Conservation (phyloP, 2,113 vertebrate genomes). For the Conger conger region DNA sequence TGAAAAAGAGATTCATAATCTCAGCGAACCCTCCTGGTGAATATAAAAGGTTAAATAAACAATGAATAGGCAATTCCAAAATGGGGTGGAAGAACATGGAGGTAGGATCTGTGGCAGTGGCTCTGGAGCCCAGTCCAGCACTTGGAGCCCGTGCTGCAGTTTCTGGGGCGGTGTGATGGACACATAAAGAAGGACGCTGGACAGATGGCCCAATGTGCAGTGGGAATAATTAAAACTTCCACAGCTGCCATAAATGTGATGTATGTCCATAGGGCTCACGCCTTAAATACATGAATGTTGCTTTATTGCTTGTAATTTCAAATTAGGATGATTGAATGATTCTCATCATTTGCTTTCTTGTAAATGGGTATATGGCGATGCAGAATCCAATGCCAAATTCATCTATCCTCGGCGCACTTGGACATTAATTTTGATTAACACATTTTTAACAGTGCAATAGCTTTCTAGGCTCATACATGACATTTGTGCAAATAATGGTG, state of each 20-base stretch:
- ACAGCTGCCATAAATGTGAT: constrained; percentile 25
- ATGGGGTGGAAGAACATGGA: background rate
- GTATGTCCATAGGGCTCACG: constrained; percentile 13
- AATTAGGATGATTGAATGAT: constrained; percentile 21
- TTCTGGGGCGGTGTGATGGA: background rate
- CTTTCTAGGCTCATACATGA: background rate
- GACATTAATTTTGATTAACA: background rate
- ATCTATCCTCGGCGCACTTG: background rate
- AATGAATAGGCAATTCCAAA: background rate
- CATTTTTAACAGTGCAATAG: background rate
- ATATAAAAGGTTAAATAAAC: background rate
- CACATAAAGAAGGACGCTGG: background rate
- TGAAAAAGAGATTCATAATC: background rate
- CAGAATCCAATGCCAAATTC: background rate
- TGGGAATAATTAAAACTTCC: constrained; percentile 1
- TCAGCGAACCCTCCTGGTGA: background rate
- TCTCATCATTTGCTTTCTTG: background rate
- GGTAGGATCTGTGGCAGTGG: background rate
- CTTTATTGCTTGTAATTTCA: constrained; percentile 8
- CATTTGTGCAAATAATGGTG: background rate
- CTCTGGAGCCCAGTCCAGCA: background rate
- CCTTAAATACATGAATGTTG: constrained; percentile 17
- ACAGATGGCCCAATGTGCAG: background rate
- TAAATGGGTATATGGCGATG: background rate
- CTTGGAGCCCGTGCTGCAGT: background rate